Evolutionary conservation across 2,888 invertebrate genomes (phyloP).

Genomic region (Hypsopygia costalis): DNA sequence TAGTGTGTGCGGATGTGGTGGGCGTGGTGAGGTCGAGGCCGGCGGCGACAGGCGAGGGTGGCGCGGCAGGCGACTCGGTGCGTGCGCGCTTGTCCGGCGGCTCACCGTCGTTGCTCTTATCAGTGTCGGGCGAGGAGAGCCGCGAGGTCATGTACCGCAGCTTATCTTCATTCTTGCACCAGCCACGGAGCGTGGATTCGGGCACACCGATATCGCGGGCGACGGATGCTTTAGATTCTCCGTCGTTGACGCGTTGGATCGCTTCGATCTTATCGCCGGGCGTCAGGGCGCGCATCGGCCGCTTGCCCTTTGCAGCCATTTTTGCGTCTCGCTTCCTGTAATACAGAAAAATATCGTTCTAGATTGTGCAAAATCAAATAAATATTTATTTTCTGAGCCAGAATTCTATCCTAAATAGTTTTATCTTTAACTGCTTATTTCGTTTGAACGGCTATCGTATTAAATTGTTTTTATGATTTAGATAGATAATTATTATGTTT

Average conservation of each 20-base stretch:
- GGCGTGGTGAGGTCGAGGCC: conserved; percentile 68
- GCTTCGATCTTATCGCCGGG: conserved; percentile 90
- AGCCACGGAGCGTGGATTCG: conserved; percentile 91
- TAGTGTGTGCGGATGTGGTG: conserved; percentile 16
- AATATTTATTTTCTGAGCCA: too few species aligned
- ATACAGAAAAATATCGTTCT: conserved; percentile 24
- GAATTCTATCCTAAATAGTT: too few species aligned
- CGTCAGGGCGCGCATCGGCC: conserved; percentile 88
- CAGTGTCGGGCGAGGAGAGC: conserved; percentile 86
- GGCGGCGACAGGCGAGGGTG: conserved; percentile 42
- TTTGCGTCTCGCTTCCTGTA: conserved; percentile 56
- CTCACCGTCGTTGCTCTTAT: conserved; percentile 77
- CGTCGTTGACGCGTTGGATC: conserved; percentile 90
- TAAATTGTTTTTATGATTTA: too few species aligned
- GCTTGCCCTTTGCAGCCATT: conserved; percentile 87
- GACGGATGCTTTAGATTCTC: conserved; percentile 92
- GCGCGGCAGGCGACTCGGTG: conserved; percentile 59
- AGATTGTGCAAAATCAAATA: background rate
- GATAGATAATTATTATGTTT: too few species aligned
- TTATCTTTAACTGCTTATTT: too few species aligned
- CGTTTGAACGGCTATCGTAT: too few species aligned
- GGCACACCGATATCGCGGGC: conserved; percentile 92
- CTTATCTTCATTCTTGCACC: conserved; percentile 94
- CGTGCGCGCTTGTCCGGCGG: conserved; percentile 68
- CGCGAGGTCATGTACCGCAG: conserved; percentile 84